Percentiles rank a stretch among this genome's conserved stretches.
Evolutionary conservation across 2,113 vertebrate genomes (phyloP).

Genomic region (Bos javanicus): DNA sequence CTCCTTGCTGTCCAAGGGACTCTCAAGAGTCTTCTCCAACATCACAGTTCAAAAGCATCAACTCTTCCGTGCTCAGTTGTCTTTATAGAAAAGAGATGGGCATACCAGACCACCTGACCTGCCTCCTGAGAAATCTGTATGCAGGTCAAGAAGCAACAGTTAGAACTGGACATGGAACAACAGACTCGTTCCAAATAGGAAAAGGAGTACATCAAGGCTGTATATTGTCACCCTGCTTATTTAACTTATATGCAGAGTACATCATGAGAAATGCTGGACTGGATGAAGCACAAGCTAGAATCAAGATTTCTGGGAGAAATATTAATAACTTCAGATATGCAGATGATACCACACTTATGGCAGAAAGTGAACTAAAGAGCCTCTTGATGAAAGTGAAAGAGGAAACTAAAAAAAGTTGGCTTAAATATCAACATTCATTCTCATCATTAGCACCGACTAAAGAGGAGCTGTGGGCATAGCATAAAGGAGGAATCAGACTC

Average conservation of each 20-base stretch:
- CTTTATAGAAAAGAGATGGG: neutral
- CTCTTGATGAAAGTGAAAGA: neutral
- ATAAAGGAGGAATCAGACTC: neutral
- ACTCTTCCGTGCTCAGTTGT: neutral
- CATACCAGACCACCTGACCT: neutral
- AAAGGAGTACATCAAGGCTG: neutral
- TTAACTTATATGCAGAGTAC: neutral
- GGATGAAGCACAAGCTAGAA: neutral
- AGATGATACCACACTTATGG: neutral
- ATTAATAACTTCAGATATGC: neutral
- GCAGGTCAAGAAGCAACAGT: neutral
- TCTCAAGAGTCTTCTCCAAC: neutral
- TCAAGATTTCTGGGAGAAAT: neutral
- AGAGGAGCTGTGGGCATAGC: neutral
- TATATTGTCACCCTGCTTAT: neutral
- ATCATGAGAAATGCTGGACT: neutral
- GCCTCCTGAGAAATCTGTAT: neutral
- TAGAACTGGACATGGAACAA: neutral
- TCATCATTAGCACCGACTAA: neutral
- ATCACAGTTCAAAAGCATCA: neutral
- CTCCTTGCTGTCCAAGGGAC: neutral
- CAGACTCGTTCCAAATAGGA: neutral
- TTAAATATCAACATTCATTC: neutral
- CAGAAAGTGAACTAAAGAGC: neutral
- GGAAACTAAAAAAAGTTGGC: neutral